A percentile compares a stretch with the other conserved stretches of the same genome.
These are phyloP conservation scores for Scrobipalpa atriplicella DNA, from an alignment of 2,888 invertebrate species.

Conservation along the genomic window DNA sequence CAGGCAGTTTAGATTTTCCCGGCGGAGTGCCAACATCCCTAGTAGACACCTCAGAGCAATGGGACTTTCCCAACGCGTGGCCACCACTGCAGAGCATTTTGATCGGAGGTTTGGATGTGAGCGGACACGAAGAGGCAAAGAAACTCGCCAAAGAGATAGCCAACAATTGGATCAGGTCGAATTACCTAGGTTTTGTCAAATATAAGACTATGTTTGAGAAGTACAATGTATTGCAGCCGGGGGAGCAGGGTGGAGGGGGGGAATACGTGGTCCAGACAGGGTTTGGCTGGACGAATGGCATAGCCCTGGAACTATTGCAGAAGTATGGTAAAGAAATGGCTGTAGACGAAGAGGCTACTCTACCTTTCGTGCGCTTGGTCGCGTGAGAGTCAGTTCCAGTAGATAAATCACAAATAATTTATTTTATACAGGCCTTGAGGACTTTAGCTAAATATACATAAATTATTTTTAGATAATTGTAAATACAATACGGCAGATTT, in stretches of 20 bases:
- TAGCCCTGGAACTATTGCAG: constrained; percentile 85
- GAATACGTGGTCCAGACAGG: constrained; percentile 91
- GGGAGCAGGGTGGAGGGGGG: constrained; percentile 88
- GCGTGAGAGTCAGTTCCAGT: constrained; percentile 20
- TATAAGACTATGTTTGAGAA: constrained; percentile 87
- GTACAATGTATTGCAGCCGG: constrained; percentile 85
- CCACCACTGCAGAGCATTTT: constrained; percentile 90
- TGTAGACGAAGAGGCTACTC: constrained; percentile 45
- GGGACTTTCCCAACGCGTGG: constrained; percentile 95
- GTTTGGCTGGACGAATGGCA: constrained; percentile 92
- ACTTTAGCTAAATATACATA: not conserved
- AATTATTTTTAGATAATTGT: constrained; percentile 9
- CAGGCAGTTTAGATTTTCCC: constrained; percentile 76
- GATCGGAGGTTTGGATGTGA: constrained; percentile 86
- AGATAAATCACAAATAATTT: not conserved
- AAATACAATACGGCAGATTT: not conserved
- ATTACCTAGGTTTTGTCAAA: constrained; percentile 82
- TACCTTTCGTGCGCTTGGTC: constrained; percentile 50
- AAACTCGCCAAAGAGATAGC: constrained; percentile 85
- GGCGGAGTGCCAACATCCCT: constrained; percentile 89
- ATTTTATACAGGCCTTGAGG: not conserved
- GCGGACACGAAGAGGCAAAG: constrained; percentile 83
- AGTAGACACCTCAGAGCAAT: constrained; percentile 86
- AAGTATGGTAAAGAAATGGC: constrained; percentile 79
- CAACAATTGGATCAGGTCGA: constrained; percentile 86